Conservation (phyloP, 2,888 invertebrate genomes). For the Caenorhabditis sp. region DNA sequence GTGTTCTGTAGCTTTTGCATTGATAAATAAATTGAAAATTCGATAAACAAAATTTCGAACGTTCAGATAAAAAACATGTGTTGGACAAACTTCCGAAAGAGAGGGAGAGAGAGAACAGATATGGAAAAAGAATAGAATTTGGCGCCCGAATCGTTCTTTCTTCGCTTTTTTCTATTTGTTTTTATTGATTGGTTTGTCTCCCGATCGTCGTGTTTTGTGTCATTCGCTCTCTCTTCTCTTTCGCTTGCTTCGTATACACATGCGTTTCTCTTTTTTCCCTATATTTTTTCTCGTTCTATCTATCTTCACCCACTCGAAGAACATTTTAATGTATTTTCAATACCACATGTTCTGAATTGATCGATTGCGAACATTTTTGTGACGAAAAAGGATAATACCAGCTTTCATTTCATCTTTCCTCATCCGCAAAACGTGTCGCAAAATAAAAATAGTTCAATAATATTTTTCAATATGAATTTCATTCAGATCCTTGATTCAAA, state of each 20-base stretch:
- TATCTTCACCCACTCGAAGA: background rate
- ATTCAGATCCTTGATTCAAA: no score
- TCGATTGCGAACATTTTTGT: background rate
- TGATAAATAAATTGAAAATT: background rate
- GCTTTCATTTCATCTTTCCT: no score
- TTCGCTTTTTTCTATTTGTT: background rate
- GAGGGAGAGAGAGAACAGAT: background rate
- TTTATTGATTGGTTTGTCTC: background rate
- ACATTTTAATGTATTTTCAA: background rate
- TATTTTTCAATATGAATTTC: no score
- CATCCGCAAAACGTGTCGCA: no score
- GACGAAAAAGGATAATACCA: background rate
- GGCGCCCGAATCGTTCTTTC: background rate
- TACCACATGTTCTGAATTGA: background rate
- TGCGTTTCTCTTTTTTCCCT: slow-evolving; percentile 1
- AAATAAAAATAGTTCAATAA: no score
- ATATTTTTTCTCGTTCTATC: background rate
- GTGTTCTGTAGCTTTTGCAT: background rate
- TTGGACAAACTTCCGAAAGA: background rate
- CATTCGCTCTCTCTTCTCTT: background rate
- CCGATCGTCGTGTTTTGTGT: background rate
- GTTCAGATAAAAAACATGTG: background rate
- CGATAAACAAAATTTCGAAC: no score
- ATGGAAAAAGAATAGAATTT: background rate
- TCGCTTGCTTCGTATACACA: background rate